Base-by-base conservation (phyloP, 2,797 vertebrate species). In the Sylvia borin region DNA sequence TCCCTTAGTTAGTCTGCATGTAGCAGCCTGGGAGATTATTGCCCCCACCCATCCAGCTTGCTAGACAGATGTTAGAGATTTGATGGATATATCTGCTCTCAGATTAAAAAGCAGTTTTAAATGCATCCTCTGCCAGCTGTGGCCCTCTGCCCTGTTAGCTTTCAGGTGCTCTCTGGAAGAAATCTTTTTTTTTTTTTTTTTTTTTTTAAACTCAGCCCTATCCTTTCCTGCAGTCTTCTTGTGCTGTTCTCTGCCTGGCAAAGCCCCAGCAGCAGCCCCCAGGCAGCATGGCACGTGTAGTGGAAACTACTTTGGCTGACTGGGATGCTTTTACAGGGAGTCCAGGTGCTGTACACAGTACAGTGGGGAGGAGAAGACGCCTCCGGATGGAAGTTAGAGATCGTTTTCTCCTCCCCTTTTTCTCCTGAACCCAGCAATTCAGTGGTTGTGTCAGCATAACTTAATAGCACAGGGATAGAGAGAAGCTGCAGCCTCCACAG, bases 101-200 rank as follows among this genome's bases (percentile, higher is more conserved):
- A 3, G 83, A 93, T 95, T 82, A 87, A 96, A 87, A 87, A 78
- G 25, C 81, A 76, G 26, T 80, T 88, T 73, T 78, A 78, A 92
- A 71, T 4, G 2, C 58, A 74, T 42, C 50, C 42, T 20, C 51
- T 71, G 57, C 66, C 83, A 89, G 80, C 58, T 92, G 85, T 34
- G 80, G 48, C 40, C 54, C 76, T 72, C 83, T 91, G 61, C 45
- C 40, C 66, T 91, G 43, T 34, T 38, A 81, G 81, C 47, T 91
- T 81, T 57, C 34, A 32, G 75, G 62, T 1, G 1, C 17, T 64
- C 19, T 67, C 32, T 55, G 71, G 48, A 78, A 93, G 21, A 88
- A 93, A 64, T 70, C 10, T 11, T 34, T n/a, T 42, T 11, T 53
- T 25, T n/a, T 40, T 26, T 29, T 22, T 47, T 24, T 40, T 26